A percentile compares a stretch with the other conserved stretches of the same genome.
phyloP scores from a whole-genome alignment of 2,113 vertebrate genomes.

The Siphamia tubifer region DNA sequence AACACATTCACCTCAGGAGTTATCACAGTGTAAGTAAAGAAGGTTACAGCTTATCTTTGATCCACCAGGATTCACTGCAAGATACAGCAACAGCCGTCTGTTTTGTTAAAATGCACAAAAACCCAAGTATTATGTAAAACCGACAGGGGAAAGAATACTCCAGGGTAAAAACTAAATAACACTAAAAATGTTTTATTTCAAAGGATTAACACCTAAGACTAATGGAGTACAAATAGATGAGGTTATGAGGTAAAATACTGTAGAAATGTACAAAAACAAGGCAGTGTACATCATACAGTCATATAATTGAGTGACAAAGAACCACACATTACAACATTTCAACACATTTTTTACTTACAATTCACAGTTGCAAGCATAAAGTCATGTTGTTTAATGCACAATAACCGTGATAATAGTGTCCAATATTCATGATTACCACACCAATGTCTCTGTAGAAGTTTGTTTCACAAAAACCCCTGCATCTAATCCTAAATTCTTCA shows the following conservation, averaged over 20 bases:
- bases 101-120: neutral
- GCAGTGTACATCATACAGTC: neutral
- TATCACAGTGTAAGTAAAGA: conserved; percentile 15
- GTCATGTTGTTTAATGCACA: no score
- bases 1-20: conserved; percentile 19
- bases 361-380: no score
- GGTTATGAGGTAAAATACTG: neutral
- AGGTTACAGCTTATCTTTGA: conserved; percentile 16
- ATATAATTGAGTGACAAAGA: no score
- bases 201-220: neutral
- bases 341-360: no score
- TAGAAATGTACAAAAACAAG: neutral
- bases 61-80: neutral
- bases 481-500: no score
- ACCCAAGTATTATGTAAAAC: no score
- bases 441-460: no score
- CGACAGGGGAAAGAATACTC: neutral
- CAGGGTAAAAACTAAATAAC: neutral
- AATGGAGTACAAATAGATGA: neutral
- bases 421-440: no score
- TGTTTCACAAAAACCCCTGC: no score
- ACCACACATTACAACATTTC: no score
- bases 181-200: neutral
- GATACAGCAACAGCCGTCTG: neutral
- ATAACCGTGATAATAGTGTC: no score